Base-by-base conservation (phyloP, 1,140 invertebrate genomes). In the Drosophila persimilis region DNA sequence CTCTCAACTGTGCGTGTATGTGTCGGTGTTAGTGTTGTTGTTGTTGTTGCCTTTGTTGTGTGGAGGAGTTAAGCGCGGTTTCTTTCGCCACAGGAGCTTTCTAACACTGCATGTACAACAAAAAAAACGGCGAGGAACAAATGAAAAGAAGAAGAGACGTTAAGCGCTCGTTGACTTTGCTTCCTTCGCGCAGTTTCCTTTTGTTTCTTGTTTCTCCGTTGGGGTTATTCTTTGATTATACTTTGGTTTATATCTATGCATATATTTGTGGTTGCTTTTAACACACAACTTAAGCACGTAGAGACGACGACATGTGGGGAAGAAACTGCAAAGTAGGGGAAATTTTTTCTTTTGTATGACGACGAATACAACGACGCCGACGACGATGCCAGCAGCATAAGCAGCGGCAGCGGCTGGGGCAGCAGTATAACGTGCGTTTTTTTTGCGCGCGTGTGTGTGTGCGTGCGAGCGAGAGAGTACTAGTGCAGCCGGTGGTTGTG, bases 281-380 rank as follows among this genome's bases (percentile, higher is more conserved):
- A 44, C 47, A 65, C 78, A 88, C 83, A 75, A 88, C 79, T 88
- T 88, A 88, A 88, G 83, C 81, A 86, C 78, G 78, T 83, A 88
- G 73, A 81, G 56, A 48, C 65, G 70, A 62, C 73, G 66, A 78
- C 62, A 76, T 76, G 73, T 76, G 83, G 66, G 74, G 77, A 85
- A 85, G 65, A 78, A 88, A 83, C 83, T 86, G 83, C 57, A 88
- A 83, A 69, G 78, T 65, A 86, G 69, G 77, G 80, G 77, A 77
- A 74, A 55, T 48, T 53, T 59, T 67, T 74, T 75, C 50, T 69
- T 57, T 63, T 71, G 48, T 70, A 48, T 46, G 31, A 45, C 35
- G 11, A 39, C 35, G 35, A 39, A 35, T 9, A 9, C 31, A 35
- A 35, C 31, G 8, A 11, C 31, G 31, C 3, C 8, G 31, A 35